Evolutionary conservation across 2,888 invertebrate genomes (phyloP).

Genomic region (Chironomus riparius): DNA sequence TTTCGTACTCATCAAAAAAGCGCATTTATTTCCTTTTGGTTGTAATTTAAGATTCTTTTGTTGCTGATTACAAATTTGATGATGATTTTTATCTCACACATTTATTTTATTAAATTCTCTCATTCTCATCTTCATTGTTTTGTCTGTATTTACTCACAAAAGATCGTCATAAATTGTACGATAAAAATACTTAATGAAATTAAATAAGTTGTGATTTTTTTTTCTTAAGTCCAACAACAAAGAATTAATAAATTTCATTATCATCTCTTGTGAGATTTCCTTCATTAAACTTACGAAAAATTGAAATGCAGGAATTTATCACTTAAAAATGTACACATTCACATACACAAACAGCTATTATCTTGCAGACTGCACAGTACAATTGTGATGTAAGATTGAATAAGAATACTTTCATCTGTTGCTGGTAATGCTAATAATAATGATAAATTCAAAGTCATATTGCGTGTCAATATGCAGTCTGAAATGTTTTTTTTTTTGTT

Average conservation of each 20-base stretch:
- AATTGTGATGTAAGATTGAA: not conserved
- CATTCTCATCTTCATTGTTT: not conserved
- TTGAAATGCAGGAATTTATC: too few relatives aligned
- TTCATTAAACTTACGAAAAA: too few relatives aligned
- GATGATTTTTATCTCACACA: constrained; percentile 3
- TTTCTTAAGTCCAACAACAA: too few relatives aligned
- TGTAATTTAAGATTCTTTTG: constrained; percentile 7
- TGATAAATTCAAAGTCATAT: not conserved
- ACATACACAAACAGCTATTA: not conserved
- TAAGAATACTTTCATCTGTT: not conserved
- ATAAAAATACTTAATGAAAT: too few relatives aligned
- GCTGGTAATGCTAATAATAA: not conserved
- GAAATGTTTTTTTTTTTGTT: not conserved
- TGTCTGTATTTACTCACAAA: too few relatives aligned
- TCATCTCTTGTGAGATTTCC: too few relatives aligned
- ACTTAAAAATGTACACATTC: too few relatives aligned
- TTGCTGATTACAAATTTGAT: not conserved
- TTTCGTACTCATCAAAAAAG: constrained; percentile 19
- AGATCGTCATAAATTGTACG: too few relatives aligned
- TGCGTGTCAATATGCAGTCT: constrained; percentile 23
- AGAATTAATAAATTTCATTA: too few relatives aligned
- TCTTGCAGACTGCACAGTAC: not conserved
- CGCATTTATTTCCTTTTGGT: constrained; percentile 3
- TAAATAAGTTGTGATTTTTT: too few relatives aligned
- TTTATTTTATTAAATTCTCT: not conserved